These are phyloP conservation scores for Drosophila emarginata DNA, from an alignment of 2,888 invertebrate species.

Conservation along the genomic window DNA sequence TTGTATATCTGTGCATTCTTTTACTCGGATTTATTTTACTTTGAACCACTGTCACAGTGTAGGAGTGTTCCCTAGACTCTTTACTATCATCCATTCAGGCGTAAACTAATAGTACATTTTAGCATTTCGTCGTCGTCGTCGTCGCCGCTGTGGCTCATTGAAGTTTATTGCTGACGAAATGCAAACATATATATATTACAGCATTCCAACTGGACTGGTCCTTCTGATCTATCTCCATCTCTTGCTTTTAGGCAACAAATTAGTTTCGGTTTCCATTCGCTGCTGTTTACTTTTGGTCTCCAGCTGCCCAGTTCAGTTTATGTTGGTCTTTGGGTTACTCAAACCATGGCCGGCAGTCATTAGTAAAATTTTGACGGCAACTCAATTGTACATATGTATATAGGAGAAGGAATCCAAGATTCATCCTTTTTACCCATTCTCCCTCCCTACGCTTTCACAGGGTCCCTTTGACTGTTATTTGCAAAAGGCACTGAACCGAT, in stretches of 20 bases:
- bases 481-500: slow-evolving; percentile 14
- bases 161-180: slow-evolving; percentile 69
- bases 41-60: background rate
- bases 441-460: background rate
- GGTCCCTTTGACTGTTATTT: slow-evolving; percentile 34
- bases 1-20: too few relatives aligned
- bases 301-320: slow-evolving; percentile 32
- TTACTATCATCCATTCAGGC: slow-evolving; percentile 36
- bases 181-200: slow-evolving; percentile 70
- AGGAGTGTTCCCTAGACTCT: background rate
- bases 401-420: background rate
- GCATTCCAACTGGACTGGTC: slow-evolving; percentile 44
- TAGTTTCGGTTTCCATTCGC: slow-evolving; percentile 50
- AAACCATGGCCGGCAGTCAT: slow-evolving; percentile 52
- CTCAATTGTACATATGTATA: slow-evolving; percentile 35
- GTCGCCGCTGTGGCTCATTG: slow-evolving; percentile 60
- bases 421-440: slow-evolving; percentile 1
- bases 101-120: slow-evolving; percentile 64
- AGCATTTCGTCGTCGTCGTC: slow-evolving; percentile 55
- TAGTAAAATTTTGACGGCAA: slow-evolving; percentile 63
- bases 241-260: slow-evolving; percentile 45
- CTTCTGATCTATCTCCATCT: slow-evolving; percentile 18
- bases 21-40: too few relatives aligned
- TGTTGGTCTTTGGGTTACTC: slow-evolving; percentile 26
- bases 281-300: slow-evolving; percentile 38